A percentile compares a stretch with the other conserved stretches of the same genome.
Conservation (phyloP, 2,797 vertebrate species). For the Phalanger gymnotis region DNA sequence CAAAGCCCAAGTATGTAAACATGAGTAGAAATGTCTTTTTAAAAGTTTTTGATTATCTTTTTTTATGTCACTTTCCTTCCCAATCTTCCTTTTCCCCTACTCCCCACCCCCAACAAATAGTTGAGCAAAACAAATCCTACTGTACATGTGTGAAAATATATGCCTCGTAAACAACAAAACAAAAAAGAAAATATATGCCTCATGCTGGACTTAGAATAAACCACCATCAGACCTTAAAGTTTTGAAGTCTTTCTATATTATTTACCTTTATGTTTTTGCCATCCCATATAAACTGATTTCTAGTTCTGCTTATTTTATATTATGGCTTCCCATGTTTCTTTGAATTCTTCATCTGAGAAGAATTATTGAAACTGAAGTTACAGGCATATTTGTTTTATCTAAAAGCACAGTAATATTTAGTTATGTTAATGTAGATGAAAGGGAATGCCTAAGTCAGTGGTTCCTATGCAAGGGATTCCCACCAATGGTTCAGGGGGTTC, state of each 20-base stretch:
- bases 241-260: neutral
- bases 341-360: neutral
- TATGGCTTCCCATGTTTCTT: neutral
- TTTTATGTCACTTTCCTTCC: neutral
- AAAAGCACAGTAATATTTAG: neutral
- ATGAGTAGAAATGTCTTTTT: neutral
- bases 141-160: neutral
- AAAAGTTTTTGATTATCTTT: neutral
- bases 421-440: neutral
- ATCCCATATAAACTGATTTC: neutral
- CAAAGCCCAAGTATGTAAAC: neutral
- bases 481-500: neutral
- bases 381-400: neutral
- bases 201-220: neutral
- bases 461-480: neutral
- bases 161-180: too few species aligned
- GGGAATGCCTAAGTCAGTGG: neutral
- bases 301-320: neutral
- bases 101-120: neutral
- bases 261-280: neutral
- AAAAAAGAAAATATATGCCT: neutral
- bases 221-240: neutral
- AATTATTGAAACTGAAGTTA: neutral
- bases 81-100: neutral
- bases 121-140: neutral